Evolutionary conservation across 2,888 invertebrate genomes (phyloP).

Genomic region (Morpho achilles): DNA sequence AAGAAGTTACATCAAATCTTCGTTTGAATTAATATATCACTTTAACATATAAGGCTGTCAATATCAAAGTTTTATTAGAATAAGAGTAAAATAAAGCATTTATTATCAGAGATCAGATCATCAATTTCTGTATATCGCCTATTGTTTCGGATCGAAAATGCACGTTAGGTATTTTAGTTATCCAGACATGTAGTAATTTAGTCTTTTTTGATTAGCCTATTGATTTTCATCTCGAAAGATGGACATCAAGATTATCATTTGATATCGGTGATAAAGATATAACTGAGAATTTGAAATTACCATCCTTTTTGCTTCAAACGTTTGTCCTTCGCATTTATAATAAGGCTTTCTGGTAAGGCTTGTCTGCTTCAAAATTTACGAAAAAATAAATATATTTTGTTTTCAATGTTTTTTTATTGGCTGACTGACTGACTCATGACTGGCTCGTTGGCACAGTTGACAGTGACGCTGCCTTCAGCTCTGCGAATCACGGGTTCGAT

Average conservation of each 20-base stretch:
- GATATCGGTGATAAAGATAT: slow-evolving; percentile 22
- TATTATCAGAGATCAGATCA: slow-evolving; percentile 45
- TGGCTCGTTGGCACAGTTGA: too few species aligned
- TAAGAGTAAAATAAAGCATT: slow-evolving; percentile 16
- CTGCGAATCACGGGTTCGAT: too few species aligned
- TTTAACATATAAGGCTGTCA: too few species aligned
- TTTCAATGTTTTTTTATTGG: too few species aligned
- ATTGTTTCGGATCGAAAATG: slow-evolving; percentile 50
- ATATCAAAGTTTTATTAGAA: neutral
- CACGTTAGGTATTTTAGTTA: slow-evolving; percentile 37
- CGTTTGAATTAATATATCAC: too few species aligned
- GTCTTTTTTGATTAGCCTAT: slow-evolving; percentile 22
- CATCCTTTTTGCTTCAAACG: slow-evolving; percentile 12
- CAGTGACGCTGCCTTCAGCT: too few species aligned
- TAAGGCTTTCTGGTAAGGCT: slow-evolving; percentile 3
- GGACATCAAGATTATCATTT: slow-evolving; percentile 23
- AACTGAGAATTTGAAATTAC: slow-evolving; percentile 14
- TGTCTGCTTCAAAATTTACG: too few species aligned
- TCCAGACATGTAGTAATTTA: slow-evolving; percentile 25
- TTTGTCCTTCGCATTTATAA: slow-evolving; percentile 12
- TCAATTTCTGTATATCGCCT: slow-evolving; percentile 54
- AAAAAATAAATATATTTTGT: too few species aligned
- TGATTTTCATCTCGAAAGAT: slow-evolving; percentile 25
- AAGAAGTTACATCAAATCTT: too few species aligned
- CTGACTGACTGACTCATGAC: too few species aligned